Evolutionary conservation across 2,113 vertebrate species (phyloP), one percentile per base, ranked within the genome.

Genomic region (Phalacrocorax carbo): DNA sequence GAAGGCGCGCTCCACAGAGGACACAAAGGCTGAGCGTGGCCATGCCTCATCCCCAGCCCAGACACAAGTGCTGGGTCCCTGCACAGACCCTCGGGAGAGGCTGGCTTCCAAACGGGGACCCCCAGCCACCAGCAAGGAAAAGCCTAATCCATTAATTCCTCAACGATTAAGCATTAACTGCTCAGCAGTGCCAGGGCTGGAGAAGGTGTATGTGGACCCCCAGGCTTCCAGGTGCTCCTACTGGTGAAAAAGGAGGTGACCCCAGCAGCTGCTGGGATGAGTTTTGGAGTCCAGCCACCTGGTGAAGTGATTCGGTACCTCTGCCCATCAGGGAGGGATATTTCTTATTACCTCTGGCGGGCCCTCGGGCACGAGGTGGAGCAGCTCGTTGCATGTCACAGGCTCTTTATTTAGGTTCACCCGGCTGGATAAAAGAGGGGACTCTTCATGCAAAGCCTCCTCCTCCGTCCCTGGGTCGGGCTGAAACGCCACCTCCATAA

Each of bases 271-370:
- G 60, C 83, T 79, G 81, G 44, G 61, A 48, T 3, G 27, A 32
- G 19, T 14, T 83, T 66, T 55, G 75, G 64, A 48, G 55, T 27
- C 1, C 2, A 38, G 23, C 32, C 68, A 52, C 10, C 57, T n/a
- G 4, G 11, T 12, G 18, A 48, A 19, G 15, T 2, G 6, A 49
- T 55, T 49, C 5, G 10, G 55, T 18, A 11, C 27, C 77, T 65
- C 32, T 40, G 18, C 13, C 15, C 6, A 1, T 42, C 4, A 5
- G 15, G 57, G 22, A 20, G 29, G 22, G 46, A 18, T 79, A 16
- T 61, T 79, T 60, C 42, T 68, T 46, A 51, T 97, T 96, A 98
- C 98, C 98, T 98, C 97, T 0, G 98, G 96, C 57, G 97, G 94
- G 8, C 97, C 97, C 57, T 97, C 97, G 0, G 98, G 97, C 69